Percentiles rank a stretch among this genome's conserved stretches.
phyloP scores from a whole-genome alignment of 2,113 vertebrate species.

The Dasyornis broadbenti region DNA sequence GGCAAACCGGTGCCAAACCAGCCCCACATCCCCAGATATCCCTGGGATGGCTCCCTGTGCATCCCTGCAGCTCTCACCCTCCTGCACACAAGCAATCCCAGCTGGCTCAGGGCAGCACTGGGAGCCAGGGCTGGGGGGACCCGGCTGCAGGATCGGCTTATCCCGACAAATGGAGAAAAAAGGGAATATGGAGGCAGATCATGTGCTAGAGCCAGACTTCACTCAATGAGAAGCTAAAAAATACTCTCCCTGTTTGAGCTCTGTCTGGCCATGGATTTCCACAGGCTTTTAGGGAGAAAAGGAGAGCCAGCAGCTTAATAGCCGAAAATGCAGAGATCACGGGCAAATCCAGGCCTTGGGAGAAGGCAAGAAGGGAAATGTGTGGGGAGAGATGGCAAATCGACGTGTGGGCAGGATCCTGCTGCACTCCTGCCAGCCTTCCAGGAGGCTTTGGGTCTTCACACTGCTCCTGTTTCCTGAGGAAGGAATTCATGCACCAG shows the following conservation, averaged over 20 bases:
- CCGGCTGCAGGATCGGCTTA: neutral
- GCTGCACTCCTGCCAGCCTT: neutral
- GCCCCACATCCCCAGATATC: neutral
- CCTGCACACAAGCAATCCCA: accelerated
- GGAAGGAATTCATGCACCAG: neutral
- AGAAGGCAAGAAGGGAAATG: neutral
- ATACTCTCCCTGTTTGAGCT: neutral
- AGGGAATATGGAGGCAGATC: accelerated
- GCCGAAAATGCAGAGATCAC: neutral
- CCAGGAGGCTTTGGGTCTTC: neutral
- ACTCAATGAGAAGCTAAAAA: neutral
- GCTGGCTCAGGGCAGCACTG: neutral
- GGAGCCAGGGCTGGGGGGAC: no score
- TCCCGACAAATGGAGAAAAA: neutral
- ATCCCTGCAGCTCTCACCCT: accelerated
- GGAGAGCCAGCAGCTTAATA: neutral
- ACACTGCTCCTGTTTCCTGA: neutral
- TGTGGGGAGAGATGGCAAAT: neutral
- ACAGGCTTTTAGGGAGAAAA: neutral
- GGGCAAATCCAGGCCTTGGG: neutral
- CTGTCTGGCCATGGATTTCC: neutral
- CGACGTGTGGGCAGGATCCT: neutral
- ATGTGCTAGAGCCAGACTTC: accelerated
- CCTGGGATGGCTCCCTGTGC: neutral
- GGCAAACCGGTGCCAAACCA: accelerated